Evolutionary conservation across 2,888 invertebrate species (phyloP), one percentile per base, ranked within the genome.

Genomic region (Lordiphosa andalusiaca): DNA sequence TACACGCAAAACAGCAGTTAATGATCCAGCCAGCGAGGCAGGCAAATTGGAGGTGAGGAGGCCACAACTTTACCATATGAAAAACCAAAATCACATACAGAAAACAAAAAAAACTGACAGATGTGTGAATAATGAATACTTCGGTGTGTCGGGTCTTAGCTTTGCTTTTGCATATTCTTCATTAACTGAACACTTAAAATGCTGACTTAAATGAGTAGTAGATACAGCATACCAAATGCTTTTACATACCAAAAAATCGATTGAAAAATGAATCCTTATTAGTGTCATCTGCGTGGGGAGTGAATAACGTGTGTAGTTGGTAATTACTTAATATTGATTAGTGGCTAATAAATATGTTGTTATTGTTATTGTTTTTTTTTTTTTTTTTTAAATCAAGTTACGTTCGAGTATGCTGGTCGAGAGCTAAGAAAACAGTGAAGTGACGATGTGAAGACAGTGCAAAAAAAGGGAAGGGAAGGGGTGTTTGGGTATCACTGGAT

Each of bases 221-320:
- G 10, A 36, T 59, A 42, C 35, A 33, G 41, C 23, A 36, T 19
- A 46, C 9, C 16, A 48, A 47, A 49, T 59, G 58, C 38, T 39
- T 68, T 73, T 77, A 77, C 77, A 74, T 77, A 77, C 77, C 77
- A 73, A 84, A 84, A 68, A 84, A 77, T 73, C 77, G 77, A 77
- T 77, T 60, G 62, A 77, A 84, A 77, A 77, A 77, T 77, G 84
- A 68, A 63, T 77, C 77, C 77, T 70, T 70, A 56, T 70, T 84
- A 70, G 68, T 77, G 78, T 84, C 77, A 73, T 84, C 77, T 77
- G 77, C 84, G 65, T 73, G 58, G 49, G 67, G 78, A 62, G 55
- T 60, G 61, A 59, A 49, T 30, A 30, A 30, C 44, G 23, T 51
- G 65, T 65, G 23, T 54, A 19, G 36, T 59, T 58, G 47, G 41